phyloP scores from a whole-genome alignment of 2,888 invertebrate species.

The Helleia helle region DNA sequence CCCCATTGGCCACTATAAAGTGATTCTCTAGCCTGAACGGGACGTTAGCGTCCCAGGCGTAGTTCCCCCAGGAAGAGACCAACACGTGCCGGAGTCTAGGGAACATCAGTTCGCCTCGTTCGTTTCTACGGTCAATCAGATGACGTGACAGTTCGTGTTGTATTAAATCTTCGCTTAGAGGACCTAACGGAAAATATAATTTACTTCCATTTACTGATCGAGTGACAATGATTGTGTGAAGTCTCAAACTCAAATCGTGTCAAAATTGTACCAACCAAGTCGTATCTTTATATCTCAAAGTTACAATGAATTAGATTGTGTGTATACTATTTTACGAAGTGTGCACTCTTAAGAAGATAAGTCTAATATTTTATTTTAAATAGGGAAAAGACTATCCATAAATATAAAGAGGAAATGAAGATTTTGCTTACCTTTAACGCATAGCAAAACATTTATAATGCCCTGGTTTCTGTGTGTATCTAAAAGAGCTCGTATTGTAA shows the following conservation, averaged over 20 bases:
- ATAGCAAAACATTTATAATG: conserved; percentile 79
- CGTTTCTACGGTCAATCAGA: conserved; percentile 70
- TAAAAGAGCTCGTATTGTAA: conserved; percentile 78
- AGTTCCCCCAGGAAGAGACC: conserved; percentile 83
- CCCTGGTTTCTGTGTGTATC: conserved; percentile 84
- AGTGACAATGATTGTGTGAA: too few species aligned
- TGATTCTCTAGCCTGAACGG: conserved; percentile 81
- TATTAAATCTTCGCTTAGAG: conserved; percentile 69
- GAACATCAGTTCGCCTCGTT: conserved; percentile 74
- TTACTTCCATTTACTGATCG: too few species aligned
- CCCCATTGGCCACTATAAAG: conserved; percentile 75
- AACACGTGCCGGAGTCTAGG: conserved; percentile 79
- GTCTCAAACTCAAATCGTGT: too few species aligned
- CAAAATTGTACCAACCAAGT: too few species aligned
- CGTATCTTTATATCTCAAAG: too few species aligned
- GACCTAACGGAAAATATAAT: conserved; percentile 31
- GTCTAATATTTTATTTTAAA: too few species aligned
- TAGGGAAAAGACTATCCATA: too few species aligned
- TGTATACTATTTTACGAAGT: too few species aligned
- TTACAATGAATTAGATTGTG: too few species aligned
- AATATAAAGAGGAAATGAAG: background rate
- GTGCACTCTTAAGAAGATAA: too few species aligned
- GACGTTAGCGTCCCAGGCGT: conserved; percentile 79
- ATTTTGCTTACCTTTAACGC: conserved; percentile 70
- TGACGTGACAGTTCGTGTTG: conserved; percentile 58